Evolutionary conservation across 2,888 invertebrate species (phyloP), one percentile per base, ranked within the genome.

Genomic region (Aromia moschata): DNA sequence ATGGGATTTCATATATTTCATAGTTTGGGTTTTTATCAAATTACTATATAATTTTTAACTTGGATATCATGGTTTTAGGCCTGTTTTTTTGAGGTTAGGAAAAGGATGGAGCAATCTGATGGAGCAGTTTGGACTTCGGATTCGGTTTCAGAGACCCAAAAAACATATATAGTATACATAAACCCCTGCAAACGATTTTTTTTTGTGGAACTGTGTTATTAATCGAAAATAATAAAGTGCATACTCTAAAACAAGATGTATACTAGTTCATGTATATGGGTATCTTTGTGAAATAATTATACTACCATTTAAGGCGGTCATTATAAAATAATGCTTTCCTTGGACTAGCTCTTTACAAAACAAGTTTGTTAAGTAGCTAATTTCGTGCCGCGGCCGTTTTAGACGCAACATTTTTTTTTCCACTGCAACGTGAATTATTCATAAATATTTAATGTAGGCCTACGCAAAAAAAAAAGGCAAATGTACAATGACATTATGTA

Each of bases 311-410:
- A 46, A 33, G 33, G 46, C 11, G 16, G 17, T 41, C 40, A 46
- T 46, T 41, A 41, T 15, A 41, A 41, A 41, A 41, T 25, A 9
- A 40, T 41, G 43, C 25, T 43, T 43, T 43, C 43, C 43, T 43
- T 43, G 25, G 43, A 25, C 20, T 33, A 33, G 33, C 14, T 43
- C 25, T 25, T 43, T 20, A 25, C 11, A 43, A 37, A 17, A 36
- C 36, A 16, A 46, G 33, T 46, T 46, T 47, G 33, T 36, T 37
- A 33, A 30, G 15, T 46, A 36, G 16, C 31, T 12, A 12, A 37
- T 17, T 36, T n/a, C 12, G 18, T 17, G 17, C 36, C 11, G 11
- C 37, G 33, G 11, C 17, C 11, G 47, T 36, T 17, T 11, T 18
- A 47, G 16, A 47, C 47, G 18, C 37, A 37, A 18, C 36, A 10